A percentile compares a stretch with the other conserved stretches of the same genome.
These are phyloP conservation scores for Periplaneta americana DNA, from an alignment of 1,140 invertebrate species.

Conservation along the genomic window DNA sequence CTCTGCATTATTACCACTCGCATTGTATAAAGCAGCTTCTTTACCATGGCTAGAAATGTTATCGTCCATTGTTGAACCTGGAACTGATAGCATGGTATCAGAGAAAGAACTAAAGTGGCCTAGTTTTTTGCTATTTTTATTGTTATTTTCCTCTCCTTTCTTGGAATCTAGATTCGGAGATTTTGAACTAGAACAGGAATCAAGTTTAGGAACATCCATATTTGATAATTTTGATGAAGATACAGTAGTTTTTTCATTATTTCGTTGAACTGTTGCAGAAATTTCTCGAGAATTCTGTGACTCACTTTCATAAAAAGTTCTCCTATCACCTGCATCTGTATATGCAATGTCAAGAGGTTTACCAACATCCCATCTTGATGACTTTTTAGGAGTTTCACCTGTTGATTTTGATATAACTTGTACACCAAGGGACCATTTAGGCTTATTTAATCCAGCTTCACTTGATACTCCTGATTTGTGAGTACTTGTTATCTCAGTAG, in stretches of 20 bases:
- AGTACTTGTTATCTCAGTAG: not conserved
- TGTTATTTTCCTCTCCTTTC: not conserved
- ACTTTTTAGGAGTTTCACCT: slow-evolving; percentile 30
- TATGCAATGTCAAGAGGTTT: not conserved
- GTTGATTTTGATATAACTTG: slow-evolving; percentile 34
- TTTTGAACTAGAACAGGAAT: not conserved
- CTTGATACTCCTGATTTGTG: not conserved
- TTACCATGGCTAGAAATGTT: too few relatives aligned
- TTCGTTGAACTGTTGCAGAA: not conserved
- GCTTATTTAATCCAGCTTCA: slow-evolving; percentile 25
- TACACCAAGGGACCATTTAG: slow-evolving; percentile 37
- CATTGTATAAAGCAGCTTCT: not conserved
- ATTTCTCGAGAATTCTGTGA: not conserved
- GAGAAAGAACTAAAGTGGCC: not conserved
- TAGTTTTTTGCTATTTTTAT: not conserved
- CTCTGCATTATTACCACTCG: not conserved
- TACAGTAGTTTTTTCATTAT: not conserved
- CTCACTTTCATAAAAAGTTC: not conserved
- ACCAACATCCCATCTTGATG: slow-evolving; percentile 43
- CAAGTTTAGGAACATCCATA: not conserved
- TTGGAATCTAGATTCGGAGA: not conserved
- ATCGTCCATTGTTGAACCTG: too few relatives aligned
- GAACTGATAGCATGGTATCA: not conserved
- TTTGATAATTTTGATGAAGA: not conserved
- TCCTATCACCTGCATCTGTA: not conserved